Evolutionary conservation across 2,797 vertebrate genomes (phyloP).

Genomic region (Pseudochirops cupreus): DNA sequence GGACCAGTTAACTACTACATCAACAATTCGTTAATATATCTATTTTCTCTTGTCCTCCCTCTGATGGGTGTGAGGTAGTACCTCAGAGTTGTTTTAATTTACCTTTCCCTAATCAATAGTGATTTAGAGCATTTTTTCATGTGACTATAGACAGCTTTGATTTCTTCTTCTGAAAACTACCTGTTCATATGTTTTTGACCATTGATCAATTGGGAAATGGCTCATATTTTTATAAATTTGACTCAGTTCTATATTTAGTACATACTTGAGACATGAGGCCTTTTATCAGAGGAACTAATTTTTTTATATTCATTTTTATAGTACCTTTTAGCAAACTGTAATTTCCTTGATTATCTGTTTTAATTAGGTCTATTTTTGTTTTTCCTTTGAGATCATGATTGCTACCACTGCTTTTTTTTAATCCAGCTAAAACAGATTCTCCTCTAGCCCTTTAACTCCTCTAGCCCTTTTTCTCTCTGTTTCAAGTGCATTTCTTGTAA

Average conservation of each 20-base stretch:
- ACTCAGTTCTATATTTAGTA: not conserved
- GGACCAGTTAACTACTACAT: not conserved
- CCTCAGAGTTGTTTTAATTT: not conserved
- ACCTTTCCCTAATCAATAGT: not conserved
- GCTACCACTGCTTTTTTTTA: not conserved
- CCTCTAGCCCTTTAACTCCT: not conserved
- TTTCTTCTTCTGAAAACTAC: not conserved
- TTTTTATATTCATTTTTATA: not conserved
- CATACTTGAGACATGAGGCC: not conserved
- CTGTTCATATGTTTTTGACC: not conserved
- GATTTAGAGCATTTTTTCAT: not conserved
- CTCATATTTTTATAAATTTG: not conserved
- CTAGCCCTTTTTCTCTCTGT: not conserved
- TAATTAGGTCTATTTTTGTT: not conserved
- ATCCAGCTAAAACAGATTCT: not conserved
- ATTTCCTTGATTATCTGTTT: not conserved
- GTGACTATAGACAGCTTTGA: not conserved
- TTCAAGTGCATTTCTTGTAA: not conserved
- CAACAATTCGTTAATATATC: not conserved
- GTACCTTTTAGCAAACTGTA: not conserved
- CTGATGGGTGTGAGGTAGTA: not conserved
- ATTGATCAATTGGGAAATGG: not conserved
- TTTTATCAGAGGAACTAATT: not conserved
- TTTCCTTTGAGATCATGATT: not conserved
- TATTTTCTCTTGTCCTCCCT: not conserved